phyloP scores from a whole-genome alignment of 2,888 invertebrate genomes.

The Neria commutata region DNA sequence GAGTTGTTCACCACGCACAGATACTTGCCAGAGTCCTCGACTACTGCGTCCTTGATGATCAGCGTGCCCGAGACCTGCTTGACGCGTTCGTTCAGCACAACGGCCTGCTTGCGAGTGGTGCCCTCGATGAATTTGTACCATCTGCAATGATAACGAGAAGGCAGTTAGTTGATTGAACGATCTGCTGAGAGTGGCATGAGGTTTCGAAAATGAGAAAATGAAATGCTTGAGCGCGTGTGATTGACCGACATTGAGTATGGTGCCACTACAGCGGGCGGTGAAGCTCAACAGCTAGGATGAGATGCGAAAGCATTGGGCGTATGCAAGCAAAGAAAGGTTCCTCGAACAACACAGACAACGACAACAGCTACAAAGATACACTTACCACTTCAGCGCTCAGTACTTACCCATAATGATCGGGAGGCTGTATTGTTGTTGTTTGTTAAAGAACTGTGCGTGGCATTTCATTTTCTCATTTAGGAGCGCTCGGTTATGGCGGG shows the following conservation, averaged over 20 bases:
- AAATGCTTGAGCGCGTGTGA: conserved; percentile 23
- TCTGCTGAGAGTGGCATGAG: not conserved
- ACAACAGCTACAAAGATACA: not conserved
- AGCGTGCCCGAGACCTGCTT: conserved; percentile 93
- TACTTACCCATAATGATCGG: conserved; percentile 2
- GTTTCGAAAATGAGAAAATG: conserved; percentile 39
- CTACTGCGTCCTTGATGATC: conserved; percentile 88
- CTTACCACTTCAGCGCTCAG: not conserved
- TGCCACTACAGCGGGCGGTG: not conserved
- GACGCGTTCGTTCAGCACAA: conserved; percentile 85
- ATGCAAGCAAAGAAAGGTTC: not conserved
- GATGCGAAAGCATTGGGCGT: conserved; percentile 1
- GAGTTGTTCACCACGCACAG: conserved; percentile 94
- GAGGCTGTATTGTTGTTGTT: conserved; percentile 13
- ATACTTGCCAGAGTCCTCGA: conserved; percentile 93
- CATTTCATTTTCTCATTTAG: conserved; percentile 34
- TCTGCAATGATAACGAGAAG: conserved; percentile 72
- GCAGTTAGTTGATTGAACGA: no score
- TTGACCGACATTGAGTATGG: conserved; percentile 12
- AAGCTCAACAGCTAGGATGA: not conserved
- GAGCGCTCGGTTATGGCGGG: not conserved
- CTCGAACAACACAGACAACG: conserved; percentile 5
- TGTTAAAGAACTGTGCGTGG: not conserved
- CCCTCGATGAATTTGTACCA: conserved; percentile 95
- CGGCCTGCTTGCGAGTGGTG: conserved; percentile 84